A percentile compares a stretch with the other conserved stretches of the same genome.
Conservation (phyloP, 2,797 vertebrate genomes). For the Chiroxiphia lanceolata region DNA sequence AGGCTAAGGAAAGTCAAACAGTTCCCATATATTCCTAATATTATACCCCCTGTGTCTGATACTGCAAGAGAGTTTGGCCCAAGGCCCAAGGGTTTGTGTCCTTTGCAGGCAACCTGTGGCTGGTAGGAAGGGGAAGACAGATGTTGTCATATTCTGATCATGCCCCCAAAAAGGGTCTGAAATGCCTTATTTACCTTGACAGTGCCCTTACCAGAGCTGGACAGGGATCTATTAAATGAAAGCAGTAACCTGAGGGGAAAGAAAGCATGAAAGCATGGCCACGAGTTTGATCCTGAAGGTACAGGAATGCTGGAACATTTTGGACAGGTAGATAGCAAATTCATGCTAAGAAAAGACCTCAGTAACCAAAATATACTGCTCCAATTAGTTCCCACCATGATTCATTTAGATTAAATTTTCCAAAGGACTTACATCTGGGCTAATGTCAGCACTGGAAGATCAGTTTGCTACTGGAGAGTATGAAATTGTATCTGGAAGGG, state of each 20-base stretch:
- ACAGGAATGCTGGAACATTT: not conserved
- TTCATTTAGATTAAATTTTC: slow-evolving; percentile 1
- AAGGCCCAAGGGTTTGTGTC: not conserved
- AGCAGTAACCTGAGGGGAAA: not conserved
- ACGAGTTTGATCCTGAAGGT: not conserved
- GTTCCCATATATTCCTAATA: not conserved
- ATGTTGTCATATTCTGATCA: not conserved
- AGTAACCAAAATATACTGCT: not conserved
- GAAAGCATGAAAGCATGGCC: not conserved
- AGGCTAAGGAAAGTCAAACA: not conserved
- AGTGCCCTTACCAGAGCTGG: not conserved
- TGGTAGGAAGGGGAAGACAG: not conserved
- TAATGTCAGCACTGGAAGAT: not conserved
- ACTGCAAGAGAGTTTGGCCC: not conserved
- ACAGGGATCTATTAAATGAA: not conserved
- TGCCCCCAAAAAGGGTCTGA: not conserved
- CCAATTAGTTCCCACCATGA: not conserved
- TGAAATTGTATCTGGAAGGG: slow-evolving; percentile 43
- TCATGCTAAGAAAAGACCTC: not conserved
- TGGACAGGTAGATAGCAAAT: not conserved
- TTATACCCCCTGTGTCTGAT: not conserved
- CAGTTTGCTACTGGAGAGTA: not conserved
- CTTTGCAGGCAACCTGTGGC: not conserved
- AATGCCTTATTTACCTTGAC: not conserved
- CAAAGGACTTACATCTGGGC: not conserved